phyloP scores from a whole-genome alignment of 2,797 vertebrate species.

The Diplodus sargus region DNA sequence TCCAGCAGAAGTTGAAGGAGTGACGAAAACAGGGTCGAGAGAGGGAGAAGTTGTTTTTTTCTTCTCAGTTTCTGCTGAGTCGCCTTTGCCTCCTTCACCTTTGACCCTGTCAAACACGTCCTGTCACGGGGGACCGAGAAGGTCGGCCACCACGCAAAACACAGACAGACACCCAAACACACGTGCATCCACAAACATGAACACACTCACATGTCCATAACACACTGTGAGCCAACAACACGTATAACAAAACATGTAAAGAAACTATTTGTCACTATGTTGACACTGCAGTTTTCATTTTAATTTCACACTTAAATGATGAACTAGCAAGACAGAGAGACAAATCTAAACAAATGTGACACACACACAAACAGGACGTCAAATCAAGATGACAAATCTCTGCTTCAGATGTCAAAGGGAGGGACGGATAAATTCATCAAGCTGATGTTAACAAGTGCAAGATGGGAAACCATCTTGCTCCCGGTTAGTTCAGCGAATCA shows the following conservation, averaged over 20 bases:
- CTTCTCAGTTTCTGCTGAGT: slow-evolving; percentile 65
- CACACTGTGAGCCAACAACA: not conserved
- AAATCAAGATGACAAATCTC: slow-evolving; percentile 18
- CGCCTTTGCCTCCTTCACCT: slow-evolving; percentile 50
- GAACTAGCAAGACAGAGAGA: not conserved
- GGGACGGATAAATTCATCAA: slow-evolving; percentile 9
- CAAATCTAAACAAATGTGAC: slow-evolving; percentile 13
- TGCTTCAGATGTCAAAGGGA: not conserved
- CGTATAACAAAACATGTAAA: not conserved
- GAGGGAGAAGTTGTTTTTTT: slow-evolving; percentile 36
- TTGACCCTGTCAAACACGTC: slow-evolving; percentile 60
- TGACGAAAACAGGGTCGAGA: not conserved
- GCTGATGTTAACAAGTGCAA: slow-evolving; percentile 19
- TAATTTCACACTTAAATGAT: not conserved
- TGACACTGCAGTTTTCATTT: not conserved
- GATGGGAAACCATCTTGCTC: slow-evolving; percentile 1
- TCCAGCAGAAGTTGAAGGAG: slow-evolving; percentile 21
- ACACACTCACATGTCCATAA: not conserved
- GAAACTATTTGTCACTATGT: not conserved
- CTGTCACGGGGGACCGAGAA: slow-evolving; percentile 27
- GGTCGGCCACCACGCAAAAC: slow-evolving; percentile 1
- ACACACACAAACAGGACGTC: slow-evolving; percentile 14
- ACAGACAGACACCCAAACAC: slow-evolving; percentile 27
- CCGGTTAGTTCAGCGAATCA: not conserved
- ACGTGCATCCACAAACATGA: not conserved